phyloP scores from a whole-genome alignment of 2,113 vertebrate species.

The Erpornis zantholeuca region DNA sequence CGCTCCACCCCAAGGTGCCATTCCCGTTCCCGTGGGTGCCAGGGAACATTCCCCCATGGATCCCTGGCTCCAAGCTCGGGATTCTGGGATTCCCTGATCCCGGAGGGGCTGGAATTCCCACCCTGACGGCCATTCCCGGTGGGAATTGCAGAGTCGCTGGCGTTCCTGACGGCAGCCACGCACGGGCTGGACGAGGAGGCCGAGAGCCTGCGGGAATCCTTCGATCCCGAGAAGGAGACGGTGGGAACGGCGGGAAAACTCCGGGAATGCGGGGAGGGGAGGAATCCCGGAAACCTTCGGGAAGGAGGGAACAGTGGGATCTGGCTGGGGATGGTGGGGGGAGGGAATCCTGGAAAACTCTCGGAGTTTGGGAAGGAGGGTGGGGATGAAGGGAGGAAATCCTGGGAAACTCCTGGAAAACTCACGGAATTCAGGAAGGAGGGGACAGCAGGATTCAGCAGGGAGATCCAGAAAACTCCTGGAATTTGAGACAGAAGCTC shows the following conservation, averaged over 20 bases:
- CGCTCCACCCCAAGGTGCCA: neutral
- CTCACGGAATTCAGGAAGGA: neutral
- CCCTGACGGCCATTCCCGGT: neutral
- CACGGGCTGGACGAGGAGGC: constrained; percentile 96
- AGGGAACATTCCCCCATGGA: neutral
- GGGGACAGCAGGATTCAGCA: too few species aligned
- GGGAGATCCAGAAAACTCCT: neutral
- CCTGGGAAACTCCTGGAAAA: neutral
- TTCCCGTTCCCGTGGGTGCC: neutral
- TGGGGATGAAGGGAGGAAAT: too few species aligned
- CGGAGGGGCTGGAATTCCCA: neutral
- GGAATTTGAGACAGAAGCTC: neutral
- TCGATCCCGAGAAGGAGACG: constrained; percentile 93
- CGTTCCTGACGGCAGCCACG: constrained; percentile 94
- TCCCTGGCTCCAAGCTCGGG: neutral
- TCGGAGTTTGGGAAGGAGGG: too few species aligned
- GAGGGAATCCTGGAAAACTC: too few species aligned
- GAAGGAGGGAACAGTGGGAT: too few species aligned
- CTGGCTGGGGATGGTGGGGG: too few species aligned
- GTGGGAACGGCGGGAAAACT: constrained; percentile 38
- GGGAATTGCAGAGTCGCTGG: constrained; percentile 85
- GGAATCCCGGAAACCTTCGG: neutral
- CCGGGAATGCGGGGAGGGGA: neutral
- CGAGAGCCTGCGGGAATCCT: constrained; percentile 88
- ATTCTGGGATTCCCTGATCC: neutral